Percentiles rank a stretch among this genome's conserved stretches.
These are phyloP conservation scores for Idaea aversata DNA, from an alignment of 2,888 invertebrate species.

Conservation along the genomic window DNA sequence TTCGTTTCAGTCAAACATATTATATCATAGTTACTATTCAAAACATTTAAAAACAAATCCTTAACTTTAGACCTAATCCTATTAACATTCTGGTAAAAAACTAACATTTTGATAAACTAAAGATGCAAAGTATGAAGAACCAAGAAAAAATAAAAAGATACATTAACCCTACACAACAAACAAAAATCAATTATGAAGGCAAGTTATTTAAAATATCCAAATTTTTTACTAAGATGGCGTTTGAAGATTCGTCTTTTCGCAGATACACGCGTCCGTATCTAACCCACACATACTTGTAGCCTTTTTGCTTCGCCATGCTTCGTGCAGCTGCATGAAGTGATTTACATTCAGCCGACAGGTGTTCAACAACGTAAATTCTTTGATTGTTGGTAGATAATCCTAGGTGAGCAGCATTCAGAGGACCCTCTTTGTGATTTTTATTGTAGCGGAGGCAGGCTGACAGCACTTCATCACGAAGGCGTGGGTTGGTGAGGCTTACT, in stretches of 20 bases:
- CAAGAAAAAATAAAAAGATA: no score
- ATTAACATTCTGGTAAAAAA: neutral
- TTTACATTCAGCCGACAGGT: conserved; percentile 17
- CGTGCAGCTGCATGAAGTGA: neutral
- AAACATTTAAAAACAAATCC: conserved; percentile 10
- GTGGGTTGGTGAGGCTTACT: neutral
- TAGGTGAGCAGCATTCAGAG: neutral
- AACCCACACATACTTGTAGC: neutral
- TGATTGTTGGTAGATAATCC: neutral
- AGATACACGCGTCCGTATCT: no score
- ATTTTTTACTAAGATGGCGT: neutral
- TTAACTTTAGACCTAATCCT: neutral
- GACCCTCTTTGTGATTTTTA: neutral
- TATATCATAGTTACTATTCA: conserved; percentile 15
- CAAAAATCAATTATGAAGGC: no score
- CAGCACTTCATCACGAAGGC: neutral
- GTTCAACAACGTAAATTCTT: conserved; percentile 6
- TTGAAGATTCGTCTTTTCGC: conserved; percentile 7
- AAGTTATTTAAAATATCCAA: no score
- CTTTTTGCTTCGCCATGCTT: neutral
- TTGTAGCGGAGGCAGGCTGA: neutral
- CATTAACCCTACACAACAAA: no score
- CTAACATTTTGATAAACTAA: no score
- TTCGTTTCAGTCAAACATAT: conserved; percentile 22
- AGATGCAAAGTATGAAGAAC: no score